Conservation (phyloP, 2,888 invertebrate genomes). For the Carabus problematicus region DNA sequence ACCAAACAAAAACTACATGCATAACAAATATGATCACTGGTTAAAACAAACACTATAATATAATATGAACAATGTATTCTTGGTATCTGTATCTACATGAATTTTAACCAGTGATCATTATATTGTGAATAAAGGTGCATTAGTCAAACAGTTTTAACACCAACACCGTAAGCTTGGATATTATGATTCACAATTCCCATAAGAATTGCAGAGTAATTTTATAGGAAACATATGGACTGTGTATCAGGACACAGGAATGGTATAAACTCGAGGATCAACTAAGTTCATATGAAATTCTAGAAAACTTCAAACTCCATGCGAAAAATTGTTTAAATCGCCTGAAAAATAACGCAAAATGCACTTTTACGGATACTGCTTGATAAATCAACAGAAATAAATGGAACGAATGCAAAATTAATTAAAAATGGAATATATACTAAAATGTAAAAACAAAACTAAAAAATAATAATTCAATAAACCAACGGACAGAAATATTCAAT, state of each 20-base stretch:
- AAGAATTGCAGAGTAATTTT: slow-evolving; percentile 8
- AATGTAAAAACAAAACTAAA: no score
- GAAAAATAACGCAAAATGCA: no score
- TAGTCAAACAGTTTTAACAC: slow-evolving; percentile 27
- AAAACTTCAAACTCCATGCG: slow-evolving; percentile 26
- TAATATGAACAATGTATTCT: no score
- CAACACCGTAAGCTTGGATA: slow-evolving; percentile 39
- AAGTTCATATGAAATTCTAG: slow-evolving; percentile 8
- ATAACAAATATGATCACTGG: slow-evolving; percentile 16
- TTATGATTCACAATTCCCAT: slow-evolving; percentile 19
- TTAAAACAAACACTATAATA: slow-evolving; percentile 1
- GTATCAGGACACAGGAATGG: not conserved
- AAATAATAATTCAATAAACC: not conserved
- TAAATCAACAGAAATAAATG: slow-evolving; percentile 14
- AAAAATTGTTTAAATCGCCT: slow-evolving; percentile 19
- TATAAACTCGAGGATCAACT: not conserved
- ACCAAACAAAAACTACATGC: slow-evolving; percentile 17
- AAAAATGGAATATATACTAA: not conserved
- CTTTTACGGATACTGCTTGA: slow-evolving; percentile 9
- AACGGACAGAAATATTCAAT: no score
- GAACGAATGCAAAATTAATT: slow-evolving; percentile 24
- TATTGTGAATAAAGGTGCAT: slow-evolving; percentile 21
- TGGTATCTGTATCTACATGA: not conserved
- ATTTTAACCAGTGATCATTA: slow-evolving; percentile 17
- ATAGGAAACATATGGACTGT: slow-evolving; percentile 1